Evolutionary conservation across 2,888 invertebrate species (phyloP), one percentile per base, ranked within the genome.

Genomic region (Brachycybe producta): DNA sequence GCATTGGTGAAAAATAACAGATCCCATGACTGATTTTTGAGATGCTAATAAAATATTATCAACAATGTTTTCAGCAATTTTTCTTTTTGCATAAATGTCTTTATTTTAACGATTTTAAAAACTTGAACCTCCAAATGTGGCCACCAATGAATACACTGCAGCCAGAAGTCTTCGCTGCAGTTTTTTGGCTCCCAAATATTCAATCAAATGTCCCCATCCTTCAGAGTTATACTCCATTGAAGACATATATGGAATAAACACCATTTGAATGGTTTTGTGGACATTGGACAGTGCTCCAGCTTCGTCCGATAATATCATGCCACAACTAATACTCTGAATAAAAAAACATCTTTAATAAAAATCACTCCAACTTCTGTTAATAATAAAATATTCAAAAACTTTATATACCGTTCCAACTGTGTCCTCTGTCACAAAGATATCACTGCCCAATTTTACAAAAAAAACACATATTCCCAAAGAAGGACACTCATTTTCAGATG

Each of bases 61-160:
- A n/a, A n/a, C n/a, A n/a, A n/a, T n/a, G n/a, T n/a, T n/a, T n/a
- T n/a, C n/a, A n/a, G n/a, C n/a, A 28, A 43, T 43, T 28, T 13
- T 17, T 4, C 5, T 27, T 19, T n/a, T 24, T 11, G n/a, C 5
- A 41, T 23, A 21, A 24, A 5, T 41, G 8, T 24, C 21, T 8
- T 8, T 11, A 30, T 30, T 30, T 11, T 30, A 30, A 30, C 13
- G 13, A 30, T 13, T 5, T 5, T 39, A 11, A 39, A 3, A 39
- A 39, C 15, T 32, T 30, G 8, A 11, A 45, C 45, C 45, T 21
- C 24, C 2, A 34, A 45, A 45, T 34, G 45, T 19, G n/a, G 45
- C 45, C 15, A 28, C 23, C 11, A 24, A 13, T 5, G 45, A 45
- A 45, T 45, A 26, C n/a, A 34, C n/a, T n/a, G 34, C 17, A 27